Evolutionary conservation across 1,140 invertebrate species (phyloP).

Genomic region (Planococcus citri): DNA sequence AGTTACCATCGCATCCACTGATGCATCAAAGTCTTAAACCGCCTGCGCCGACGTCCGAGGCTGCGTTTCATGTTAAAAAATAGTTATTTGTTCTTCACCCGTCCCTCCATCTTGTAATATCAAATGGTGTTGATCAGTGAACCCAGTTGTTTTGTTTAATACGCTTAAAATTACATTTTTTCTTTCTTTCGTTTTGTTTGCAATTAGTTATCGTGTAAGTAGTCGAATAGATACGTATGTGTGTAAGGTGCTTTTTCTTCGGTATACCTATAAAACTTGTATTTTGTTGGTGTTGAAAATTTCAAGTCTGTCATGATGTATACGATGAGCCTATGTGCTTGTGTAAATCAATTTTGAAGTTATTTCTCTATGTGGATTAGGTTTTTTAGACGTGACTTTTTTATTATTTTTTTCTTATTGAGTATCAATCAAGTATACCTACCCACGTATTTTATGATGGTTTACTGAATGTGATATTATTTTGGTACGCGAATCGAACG

Average conservation of each 20-base stretch:
- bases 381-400: too few species aligned
- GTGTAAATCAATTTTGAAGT: not conserved
- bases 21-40: not conserved
- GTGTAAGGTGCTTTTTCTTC: too few species aligned
- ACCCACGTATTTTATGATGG: not conserved
- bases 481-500: not conserved
- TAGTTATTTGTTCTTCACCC: not conserved
- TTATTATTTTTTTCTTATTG: not conserved
- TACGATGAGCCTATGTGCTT: not conserved
- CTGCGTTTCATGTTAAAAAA: not conserved
- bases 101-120: too few species aligned
- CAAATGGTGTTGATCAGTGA: too few species aligned
- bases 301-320: not conserved
- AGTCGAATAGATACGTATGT: too few species aligned
- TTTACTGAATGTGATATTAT: too few species aligned
- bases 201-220: too few species aligned
- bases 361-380: not conserved
- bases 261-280: not conserved
- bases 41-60: not conserved
- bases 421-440: not conserved
- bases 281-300: not conserved
- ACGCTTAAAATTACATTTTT: not conserved
- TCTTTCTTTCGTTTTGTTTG: not conserved
- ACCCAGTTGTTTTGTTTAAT: not conserved
- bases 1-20: not conserved